Evolutionary conservation across 2,113 vertebrate species (phyloP), one percentile per base, ranked within the genome.

Genomic region (Camelus dromedarius): DNA sequence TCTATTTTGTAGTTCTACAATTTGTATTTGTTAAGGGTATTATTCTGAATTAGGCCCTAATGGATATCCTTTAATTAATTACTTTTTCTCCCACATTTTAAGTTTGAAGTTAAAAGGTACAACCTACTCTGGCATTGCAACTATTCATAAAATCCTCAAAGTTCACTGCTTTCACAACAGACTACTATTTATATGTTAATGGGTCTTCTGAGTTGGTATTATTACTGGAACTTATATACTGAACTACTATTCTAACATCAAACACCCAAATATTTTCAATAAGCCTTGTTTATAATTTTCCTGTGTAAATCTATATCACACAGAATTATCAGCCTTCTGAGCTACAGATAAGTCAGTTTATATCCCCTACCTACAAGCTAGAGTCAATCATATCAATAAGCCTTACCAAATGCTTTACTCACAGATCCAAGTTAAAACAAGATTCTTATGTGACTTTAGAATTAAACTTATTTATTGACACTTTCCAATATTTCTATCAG

Each of bases 131-230:
- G 1, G 18, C 67, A 67, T 24, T 12, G 28, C 89, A 91, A 62
- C 12, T 72, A 89, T 75, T 93, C 30, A 95, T 52, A 76, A 93
- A 70, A 77, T 42, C 11, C 73, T 82, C 48, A 69, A 89, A 84
- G 24, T 75, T 12, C 28, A 35, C 22, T 81, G 6, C n/a, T 84
- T 6, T 70, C 66, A 81, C 26, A 35, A 38, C 42, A 58, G 14
- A 50, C 2, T n/a, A 35, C 28, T 50, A 1, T n/a, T 56, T 8
- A n/a, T 14, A 66, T 1, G 16, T 95, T 42, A 60, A 6, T 94
- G 13, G 56, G 18, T 22, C 19, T 62, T 95, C 72, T 73, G 20
- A 67, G 14, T 56, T 80, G 48, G 62, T 67, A 20, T 67, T 58
- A 14, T 24, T 89, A n/a, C n/a, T 54, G 8, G 73, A 56, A 69